Conservation (phyloP, 2,888 invertebrate species). For the Eupithecia subumbrata region DNA sequence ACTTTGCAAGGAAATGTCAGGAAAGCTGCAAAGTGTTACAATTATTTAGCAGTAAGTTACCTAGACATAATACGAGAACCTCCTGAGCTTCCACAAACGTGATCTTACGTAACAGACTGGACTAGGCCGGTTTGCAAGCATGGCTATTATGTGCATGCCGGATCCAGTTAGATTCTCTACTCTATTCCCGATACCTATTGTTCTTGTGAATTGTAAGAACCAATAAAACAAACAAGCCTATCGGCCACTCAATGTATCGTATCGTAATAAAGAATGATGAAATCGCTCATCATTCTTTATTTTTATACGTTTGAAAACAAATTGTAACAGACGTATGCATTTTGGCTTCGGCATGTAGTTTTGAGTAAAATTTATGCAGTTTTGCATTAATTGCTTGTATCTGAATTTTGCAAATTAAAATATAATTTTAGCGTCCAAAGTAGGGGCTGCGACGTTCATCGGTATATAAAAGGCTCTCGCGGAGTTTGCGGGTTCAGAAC, state of each 20-base stretch:
- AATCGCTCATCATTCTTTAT: slow-evolving; percentile 13
- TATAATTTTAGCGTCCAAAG: slow-evolving; percentile 53
- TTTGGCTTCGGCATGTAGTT: not conserved
- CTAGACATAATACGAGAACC: slow-evolving; percentile 14
- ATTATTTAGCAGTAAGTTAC: not conserved
- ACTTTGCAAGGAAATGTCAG: not conserved
- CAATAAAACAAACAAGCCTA: not conserved
- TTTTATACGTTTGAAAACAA: slow-evolving; percentile 23
- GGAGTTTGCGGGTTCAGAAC: slow-evolving; percentile 55
- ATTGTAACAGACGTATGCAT: slow-evolving; percentile 7
- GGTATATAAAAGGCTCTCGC: slow-evolving; percentile 73
- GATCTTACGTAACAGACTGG: slow-evolving; percentile 36
- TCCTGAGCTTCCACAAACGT: slow-evolving; percentile 31
- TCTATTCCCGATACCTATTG: slow-evolving; percentile 21
- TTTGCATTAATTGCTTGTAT: not conserved
- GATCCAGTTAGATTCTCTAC: slow-evolving; percentile 25
- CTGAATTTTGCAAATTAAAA: slow-evolving; percentile 56
- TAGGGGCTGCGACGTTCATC: slow-evolving; percentile 77
- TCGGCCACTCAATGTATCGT: not conserved
- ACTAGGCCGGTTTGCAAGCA: slow-evolving; percentile 31
- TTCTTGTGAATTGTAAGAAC: not conserved
- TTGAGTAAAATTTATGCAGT: not conserved
- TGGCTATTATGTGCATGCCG: slow-evolving; percentile 29
- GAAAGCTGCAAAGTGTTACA: not conserved
- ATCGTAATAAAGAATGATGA: no score